Evolutionary conservation across 2,113 vertebrate genomes (phyloP).

Genomic region (Nipponia nippon): DNA sequence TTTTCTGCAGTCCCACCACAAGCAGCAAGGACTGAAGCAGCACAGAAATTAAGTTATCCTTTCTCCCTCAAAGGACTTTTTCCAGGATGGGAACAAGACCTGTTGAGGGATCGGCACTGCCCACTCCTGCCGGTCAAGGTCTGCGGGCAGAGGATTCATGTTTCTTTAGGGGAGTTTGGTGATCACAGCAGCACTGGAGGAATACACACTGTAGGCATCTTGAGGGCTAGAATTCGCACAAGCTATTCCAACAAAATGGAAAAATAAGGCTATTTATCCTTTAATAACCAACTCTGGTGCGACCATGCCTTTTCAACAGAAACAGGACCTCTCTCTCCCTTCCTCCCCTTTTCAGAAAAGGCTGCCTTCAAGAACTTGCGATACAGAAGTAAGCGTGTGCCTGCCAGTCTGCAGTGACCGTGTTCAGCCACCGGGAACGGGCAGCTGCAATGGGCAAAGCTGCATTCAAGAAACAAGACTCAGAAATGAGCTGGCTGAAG

Average conservation of each 20-base stretch:
- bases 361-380: not conserved
- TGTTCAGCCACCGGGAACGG: accelerated
- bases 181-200: not conserved
- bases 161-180: not conserved
- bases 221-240: not conserved
- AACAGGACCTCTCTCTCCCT: not conserved
- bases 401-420: accelerated
- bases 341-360: not conserved
- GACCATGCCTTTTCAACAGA: not conserved
- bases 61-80: not conserved
- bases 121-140: not conserved
- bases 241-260: not conserved
- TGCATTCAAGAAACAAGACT: not conserved
- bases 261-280: not conserved
- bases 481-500: not conserved
- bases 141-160: not conserved
- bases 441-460: not conserved
- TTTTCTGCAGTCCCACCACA: not conserved
- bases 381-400: not conserved
- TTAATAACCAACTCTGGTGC: not conserved
- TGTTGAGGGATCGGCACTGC: not conserved
- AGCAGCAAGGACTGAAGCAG: not conserved
- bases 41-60: not conserved
- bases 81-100: not conserved
- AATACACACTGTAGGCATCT: not conserved